Base-by-base conservation (phyloP, 2,797 vertebrate species). In the Schizopygopsis pylzovi region DNA sequence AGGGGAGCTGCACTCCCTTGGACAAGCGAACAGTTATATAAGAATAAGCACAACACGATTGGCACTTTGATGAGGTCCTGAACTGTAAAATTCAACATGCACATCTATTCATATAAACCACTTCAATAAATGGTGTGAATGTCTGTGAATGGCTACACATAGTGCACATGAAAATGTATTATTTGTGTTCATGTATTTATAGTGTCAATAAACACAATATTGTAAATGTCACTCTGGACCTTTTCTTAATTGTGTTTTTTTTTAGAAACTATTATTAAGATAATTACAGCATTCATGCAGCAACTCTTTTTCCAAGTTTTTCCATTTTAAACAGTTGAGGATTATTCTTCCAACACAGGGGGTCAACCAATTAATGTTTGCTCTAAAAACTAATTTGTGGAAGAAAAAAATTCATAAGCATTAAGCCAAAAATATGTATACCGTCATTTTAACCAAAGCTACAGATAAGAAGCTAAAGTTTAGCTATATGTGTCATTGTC, bases 161-260 rank as follows among this genome's bases (percentile, higher is more conserved):
- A 22, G 43, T 73, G 43, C 41, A 75, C 56, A 59, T 39, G 13
- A 22, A 52, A 65, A 76, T 10, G 1, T 65, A 39, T 49, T 78
- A 1, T 47, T 41, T 78, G 54, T 59, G 20, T 83, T 61, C 4
- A 39, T 75, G 20, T 83, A 52, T 65, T 76, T 65, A 83, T 52
- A 65, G 43, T 52, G 20, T 63, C 47, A 75, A 76, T 63, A 83
- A 83, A 83, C 18, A 2, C 18, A 41, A 56, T 11, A 59, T 52
- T 78, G 12, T 61, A 73, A 65, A 65, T 72, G 18, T 49, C 71
- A 61, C 39, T 33, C 41, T 49, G 7, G 11, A 49, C 25, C 16
- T 49, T 83, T 49, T 73, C 7, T 49, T 73, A 78, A 41, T 78
- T 78, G 39, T 78, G 39, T 33, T 33, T 33, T 33, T 41, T 3